phyloP scores from a whole-genome alignment of 2,888 invertebrate species.

The Opisthograptis luteolata region DNA sequence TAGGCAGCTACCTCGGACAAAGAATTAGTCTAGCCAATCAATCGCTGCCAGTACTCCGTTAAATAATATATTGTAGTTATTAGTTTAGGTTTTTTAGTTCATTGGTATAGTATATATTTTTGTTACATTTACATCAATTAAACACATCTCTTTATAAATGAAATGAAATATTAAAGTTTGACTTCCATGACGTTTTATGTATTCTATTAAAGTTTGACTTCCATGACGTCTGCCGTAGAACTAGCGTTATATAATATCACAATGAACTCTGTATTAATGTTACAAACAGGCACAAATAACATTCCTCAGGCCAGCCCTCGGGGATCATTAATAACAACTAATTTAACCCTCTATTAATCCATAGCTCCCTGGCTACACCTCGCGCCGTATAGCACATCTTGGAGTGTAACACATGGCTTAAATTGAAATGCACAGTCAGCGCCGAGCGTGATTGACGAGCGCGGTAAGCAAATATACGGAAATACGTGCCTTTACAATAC shows the following conservation, averaged over 20 bases:
- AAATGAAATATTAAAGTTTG: too few relatives aligned
- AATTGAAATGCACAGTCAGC: slow-evolving; percentile 82
- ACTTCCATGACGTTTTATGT: too few relatives aligned
- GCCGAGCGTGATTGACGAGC: slow-evolving; percentile 79
- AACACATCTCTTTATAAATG: too few relatives aligned
- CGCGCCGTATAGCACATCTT: slow-evolving; percentile 32
- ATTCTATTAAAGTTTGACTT: too few relatives aligned
- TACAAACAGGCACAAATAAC: slow-evolving; percentile 20
- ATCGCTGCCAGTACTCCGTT: too few relatives aligned
- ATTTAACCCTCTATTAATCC: slow-evolving; percentile 22
- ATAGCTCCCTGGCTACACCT: slow-evolving; percentile 15
- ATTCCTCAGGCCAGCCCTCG: slow-evolving; percentile 11
- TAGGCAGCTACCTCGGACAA: too few relatives aligned
- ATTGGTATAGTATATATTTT: too few relatives aligned
- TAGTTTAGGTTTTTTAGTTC: too few relatives aligned
- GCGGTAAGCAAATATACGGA: slow-evolving; percentile 73
- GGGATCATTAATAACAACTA: slow-evolving; percentile 32
- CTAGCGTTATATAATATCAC: slow-evolving; percentile 3
- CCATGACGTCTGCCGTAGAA: neutral
- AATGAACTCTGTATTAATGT: slow-evolving; percentile 12
- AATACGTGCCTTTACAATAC: slow-evolving; percentile 53
- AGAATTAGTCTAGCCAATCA: too few relatives aligned
- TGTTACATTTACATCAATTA: too few relatives aligned
- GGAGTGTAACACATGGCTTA: slow-evolving; percentile 51
- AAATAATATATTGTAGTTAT: too few relatives aligned